phyloP scores from a whole-genome alignment of 92 coral and sea anemone genomes.

The Virgularia gustaviana region DNA sequence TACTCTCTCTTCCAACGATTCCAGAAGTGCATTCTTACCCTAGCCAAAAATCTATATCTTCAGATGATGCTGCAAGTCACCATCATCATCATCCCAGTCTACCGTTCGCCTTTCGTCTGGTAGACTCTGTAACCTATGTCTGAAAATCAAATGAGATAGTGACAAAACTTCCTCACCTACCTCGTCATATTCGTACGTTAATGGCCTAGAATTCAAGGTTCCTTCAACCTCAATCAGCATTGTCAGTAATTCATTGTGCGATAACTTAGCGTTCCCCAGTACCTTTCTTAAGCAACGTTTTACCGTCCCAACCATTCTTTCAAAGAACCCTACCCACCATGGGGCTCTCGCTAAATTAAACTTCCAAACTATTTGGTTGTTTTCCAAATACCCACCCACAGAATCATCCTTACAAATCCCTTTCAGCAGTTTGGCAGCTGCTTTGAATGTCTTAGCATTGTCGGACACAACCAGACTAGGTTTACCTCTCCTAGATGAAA shows the following conservation, averaged over 20 bases:
- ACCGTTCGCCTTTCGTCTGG: too few relatives aligned
- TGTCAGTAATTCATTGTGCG: slow-evolving; percentile 5
- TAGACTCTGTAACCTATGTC: background rate
- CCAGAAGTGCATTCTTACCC: slow-evolving; percentile 30
- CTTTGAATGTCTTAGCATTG: slow-evolving; percentile 6
- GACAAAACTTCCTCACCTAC: slow-evolving; percentile 2
- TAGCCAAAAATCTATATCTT: slow-evolving; percentile 21
- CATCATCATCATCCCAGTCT: background rate
- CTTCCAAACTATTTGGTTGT: slow-evolving; percentile 14
- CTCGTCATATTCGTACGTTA: slow-evolving; percentile 17
- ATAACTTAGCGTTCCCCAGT: slow-evolving; percentile 17
- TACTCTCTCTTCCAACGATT: slow-evolving; percentile 24
- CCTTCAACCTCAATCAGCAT: slow-evolving; percentile 9
- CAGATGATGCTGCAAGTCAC: background rate
- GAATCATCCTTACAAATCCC: slow-evolving; percentile 3
- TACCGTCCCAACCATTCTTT: slow-evolving; percentile 1
- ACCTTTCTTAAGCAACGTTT: background rate
- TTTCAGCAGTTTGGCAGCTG: slow-evolving; percentile 2
- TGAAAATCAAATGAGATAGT: slow-evolving; percentile 12
- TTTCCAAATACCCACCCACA: background rate
- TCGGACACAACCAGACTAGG: background rate
- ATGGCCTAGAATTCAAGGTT: slow-evolving; percentile 3
- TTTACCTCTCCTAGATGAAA: slow-evolving; percentile 2
- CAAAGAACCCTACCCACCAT: slow-evolving; percentile 6
- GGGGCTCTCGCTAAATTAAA: slow-evolving; percentile 3